Evolutionary conservation across 2,888 invertebrate species (phyloP).

Genomic region (Catocala fraxini): DNA sequence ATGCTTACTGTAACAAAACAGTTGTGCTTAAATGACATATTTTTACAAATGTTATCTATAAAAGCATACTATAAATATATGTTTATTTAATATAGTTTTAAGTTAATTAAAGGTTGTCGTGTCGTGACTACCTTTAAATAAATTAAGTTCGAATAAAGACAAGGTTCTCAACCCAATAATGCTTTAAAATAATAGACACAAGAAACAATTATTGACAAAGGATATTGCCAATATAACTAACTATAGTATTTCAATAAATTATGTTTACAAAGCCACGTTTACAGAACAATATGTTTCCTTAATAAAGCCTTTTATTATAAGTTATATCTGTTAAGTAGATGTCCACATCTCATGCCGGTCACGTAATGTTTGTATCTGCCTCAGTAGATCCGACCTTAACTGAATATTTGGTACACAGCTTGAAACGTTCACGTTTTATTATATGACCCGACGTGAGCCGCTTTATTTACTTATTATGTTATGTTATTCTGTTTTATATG

Average conservation of each 20-base stretch:
- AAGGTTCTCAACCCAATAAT: no score
- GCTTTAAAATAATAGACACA: background rate
- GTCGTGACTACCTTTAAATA: no score
- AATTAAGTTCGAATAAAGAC: no score
- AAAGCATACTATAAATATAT: no score
- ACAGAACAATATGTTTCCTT: conserved; percentile 37
- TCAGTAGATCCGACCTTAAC: conserved; percentile 66
- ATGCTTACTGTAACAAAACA: no score
- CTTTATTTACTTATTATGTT: conserved; percentile 68
- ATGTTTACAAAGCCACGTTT: conserved; percentile 13
- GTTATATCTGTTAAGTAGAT: conserved; percentile 55
- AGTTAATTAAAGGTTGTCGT: no score
- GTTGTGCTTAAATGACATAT: no score
- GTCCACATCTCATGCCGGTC: conserved; percentile 61
- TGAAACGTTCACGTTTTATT: conserved; percentile 72
- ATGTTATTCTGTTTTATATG: conserved; percentile 49
- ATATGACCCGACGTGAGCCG: conserved; percentile 65
- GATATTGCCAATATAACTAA: conserved; percentile 4
- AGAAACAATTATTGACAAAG: background rate
- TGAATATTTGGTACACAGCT: conserved; percentile 76
- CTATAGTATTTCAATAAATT: conserved; percentile 9
- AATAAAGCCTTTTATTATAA: conserved; percentile 54
- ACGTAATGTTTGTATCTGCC: conserved; percentile 67
- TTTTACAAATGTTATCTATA: no score
- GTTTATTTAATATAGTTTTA: no score